Evolutionary conservation across 2,113 vertebrate genomes (phyloP), one percentile per base, ranked within the genome.

Genomic region (Calidris pygmaea): DNA sequence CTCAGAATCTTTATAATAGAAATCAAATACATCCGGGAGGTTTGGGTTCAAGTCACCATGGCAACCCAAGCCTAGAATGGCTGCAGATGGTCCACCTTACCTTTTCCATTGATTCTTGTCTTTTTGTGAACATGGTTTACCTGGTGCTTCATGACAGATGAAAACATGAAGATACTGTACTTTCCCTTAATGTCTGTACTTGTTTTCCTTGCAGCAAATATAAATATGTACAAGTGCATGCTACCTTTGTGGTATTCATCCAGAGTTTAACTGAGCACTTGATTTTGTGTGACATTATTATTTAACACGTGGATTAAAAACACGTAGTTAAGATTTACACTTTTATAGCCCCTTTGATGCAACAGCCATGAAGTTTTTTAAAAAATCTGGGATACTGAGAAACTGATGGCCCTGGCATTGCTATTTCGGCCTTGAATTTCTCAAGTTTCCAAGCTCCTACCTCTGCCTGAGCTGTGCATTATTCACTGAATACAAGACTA

Each of bases 1-100:
- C 93, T 95, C 91, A 52, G 47, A 95, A 78, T 39, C 62, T 87
- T 97, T 96, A 88, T 95, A 82, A 97, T 91, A 92, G 94, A 97
- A 97, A 97, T 95, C 75, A 93, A 95, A 96, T 32, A 1, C 34
- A 67, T 65, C 62, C 74, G 52, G 47, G 52, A 74, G 63, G 22
- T 75, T 60, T 65, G 56, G 67, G 52, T 65, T 67, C 55, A 59
- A 68, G 92, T 97, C 12, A 82, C 94, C 96, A 97, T 97, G 87
- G 97, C 71, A 98, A 98, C 96, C 19, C 50, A 63, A 74, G 47
- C 48, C 71, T 79, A 81, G 73, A 81, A 77, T n/a, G 67, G 80
- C 65, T 81, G 52, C 17, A 8, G 63, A 56, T 65, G 45, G 73
- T 92, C 93, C 81, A 56, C 88, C 59, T 87, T 93, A 87, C 85